Base-by-base conservation (phyloP, 2,888 invertebrate genomes). In the Ceramica pisi region DNA sequence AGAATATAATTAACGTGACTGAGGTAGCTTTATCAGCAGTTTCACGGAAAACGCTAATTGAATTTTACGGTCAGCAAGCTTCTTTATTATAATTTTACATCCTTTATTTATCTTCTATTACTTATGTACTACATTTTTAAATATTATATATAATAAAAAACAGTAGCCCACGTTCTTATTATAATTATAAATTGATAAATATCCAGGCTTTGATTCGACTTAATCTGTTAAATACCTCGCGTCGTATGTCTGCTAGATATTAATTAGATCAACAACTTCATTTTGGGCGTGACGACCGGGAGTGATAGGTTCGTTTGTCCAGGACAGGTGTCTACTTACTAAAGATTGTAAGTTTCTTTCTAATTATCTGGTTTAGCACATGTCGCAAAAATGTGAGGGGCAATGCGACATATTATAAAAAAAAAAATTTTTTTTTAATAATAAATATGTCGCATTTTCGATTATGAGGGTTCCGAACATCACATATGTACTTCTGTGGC, bases 1-100 rank as follows among this genome's bases (percentile, higher is more conserved):
- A 64, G 61, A 48, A 50, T 63, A 64, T 57, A 48, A 50, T 63
- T 12, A 44, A 61, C 55, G 57, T 59, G 51, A 64, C 53, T n/a
- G 8, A 14, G 21, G 50, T 9, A 21, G 16, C 21, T 48, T 21
- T 63, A 59, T 69, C 26, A 60, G 26, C 16, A 55, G 35, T 60
- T 63, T 26, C 26, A 26, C 19, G 9, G n/a, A 16, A 61, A 51
- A 12, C 9, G 9, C 12, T 46, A 71, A 59, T 66, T 63, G n/a
- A 16, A 70, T 62, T 0, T 51, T 53, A 21, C 2, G 70, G 19
- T 55, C 44, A 64, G 12, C 60, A 14, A 50, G 10, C 7, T 56
- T 46, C 14, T 26, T 44, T 23, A 35, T 0, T 31, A 31, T 31
- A 31, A 6, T 31, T 31, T 31, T 31, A 5, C 6, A 31, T 31